Evolutionary conservation across 1,140 invertebrate species (phyloP).

Genomic region (Leptestheria dahalacensis): DNA sequence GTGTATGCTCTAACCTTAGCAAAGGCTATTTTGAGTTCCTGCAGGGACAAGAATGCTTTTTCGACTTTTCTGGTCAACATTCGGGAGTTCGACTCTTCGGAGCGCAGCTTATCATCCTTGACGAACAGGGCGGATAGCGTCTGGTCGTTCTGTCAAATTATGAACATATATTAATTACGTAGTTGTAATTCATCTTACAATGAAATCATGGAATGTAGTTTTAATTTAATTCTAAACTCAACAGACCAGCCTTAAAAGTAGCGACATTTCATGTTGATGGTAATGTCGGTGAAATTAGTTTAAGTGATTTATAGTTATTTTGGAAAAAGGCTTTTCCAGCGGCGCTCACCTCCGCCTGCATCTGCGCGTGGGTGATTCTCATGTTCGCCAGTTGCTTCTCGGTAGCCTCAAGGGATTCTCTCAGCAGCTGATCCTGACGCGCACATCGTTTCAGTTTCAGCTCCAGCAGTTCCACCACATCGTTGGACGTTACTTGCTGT

Average conservation of each 20-base stretch:
- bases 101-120: not conserved
- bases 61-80: not conserved
- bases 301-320: too few species aligned
- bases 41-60: not conserved
- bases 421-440: not conserved
- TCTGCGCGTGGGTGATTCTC: not conserved
- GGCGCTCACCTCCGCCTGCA: not conserved
- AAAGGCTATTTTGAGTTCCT: not conserved
- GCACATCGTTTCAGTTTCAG: not conserved
- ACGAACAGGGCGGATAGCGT: not conserved
- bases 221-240: too few species aligned
- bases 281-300: too few species aligned
- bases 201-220: too few species aligned
- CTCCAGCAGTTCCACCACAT: slow-evolving; percentile 1
- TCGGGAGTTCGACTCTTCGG: not conserved
- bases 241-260: too few species aligned
- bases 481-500: not conserved
- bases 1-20: too few species aligned
- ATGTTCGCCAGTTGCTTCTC: not conserved
- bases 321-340: too few species aligned
- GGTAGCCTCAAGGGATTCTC: not conserved
- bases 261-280: too few species aligned
- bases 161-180: too few species aligned
- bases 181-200: too few species aligned
- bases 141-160: not conserved